Conservation (phyloP, 2,888 invertebrate genomes). For the Dendrolimus pini region DNA sequence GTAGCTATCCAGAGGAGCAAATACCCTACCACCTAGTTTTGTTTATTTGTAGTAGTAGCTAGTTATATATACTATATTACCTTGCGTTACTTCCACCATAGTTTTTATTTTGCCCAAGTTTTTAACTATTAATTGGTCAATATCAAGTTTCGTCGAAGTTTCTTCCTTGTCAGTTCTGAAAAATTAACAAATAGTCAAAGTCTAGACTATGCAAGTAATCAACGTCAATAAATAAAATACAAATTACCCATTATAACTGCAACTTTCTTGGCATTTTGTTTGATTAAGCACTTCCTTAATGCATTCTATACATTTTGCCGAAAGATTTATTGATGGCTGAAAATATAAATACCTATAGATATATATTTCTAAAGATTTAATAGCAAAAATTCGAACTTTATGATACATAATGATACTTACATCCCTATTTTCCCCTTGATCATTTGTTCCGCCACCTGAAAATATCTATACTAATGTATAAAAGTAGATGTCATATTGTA, state of each 20-base stretch:
- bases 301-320: background rate
- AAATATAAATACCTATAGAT: constrained; percentile 4
- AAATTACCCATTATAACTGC: constrained; percentile 40
- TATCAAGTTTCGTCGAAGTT: constrained; percentile 8
- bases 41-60: no score
- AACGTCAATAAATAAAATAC: constrained; percentile 8
- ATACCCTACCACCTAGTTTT: no score
- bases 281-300: constrained; percentile 6
- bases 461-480: background rate
- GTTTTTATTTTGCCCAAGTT: background rate
- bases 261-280: constrained; percentile 28
- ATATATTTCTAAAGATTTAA: background rate
- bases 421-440: background rate
- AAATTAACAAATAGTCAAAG: background rate
- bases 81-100: background rate
- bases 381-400: no score
- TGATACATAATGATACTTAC: background rate
- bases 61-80: background rate
- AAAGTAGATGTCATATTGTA: no score
- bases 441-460: background rate
- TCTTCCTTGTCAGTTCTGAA: constrained; percentile 5
- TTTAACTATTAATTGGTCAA: background rate
- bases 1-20: no score
- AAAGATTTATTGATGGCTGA: constrained; percentile 2
- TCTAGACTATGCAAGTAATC: background rate